Evolutionary conservation across 2,113 vertebrate species (phyloP).

Genomic region (Collichthys lucidus): DNA sequence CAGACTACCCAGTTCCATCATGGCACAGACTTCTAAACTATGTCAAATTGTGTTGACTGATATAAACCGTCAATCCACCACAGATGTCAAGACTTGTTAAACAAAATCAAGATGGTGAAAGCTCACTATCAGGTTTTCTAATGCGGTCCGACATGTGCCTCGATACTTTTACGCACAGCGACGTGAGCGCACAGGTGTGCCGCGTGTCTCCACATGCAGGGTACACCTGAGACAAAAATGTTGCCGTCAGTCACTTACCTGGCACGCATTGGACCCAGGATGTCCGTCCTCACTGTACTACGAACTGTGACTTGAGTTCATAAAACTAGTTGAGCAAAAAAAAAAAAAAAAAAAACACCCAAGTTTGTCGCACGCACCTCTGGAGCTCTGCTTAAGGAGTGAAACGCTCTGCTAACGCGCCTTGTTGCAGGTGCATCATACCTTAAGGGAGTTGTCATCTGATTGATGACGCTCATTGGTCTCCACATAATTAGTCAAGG

Average conservation of each 20-base stretch:
- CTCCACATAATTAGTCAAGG: not conserved
- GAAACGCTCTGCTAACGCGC: slow-evolving; percentile 3
- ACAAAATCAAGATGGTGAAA: not conserved
- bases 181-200: not conserved
- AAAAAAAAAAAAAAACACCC: too few relatives aligned
- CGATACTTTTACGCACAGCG: slow-evolving; percentile 1
- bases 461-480: slow-evolving; percentile 53
- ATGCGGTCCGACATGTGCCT: not conserved
- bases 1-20: not conserved
- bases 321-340: not conserved
- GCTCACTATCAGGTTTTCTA: not conserved
- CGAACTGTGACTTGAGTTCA: not conserved
- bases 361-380: not conserved
- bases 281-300: not conserved
- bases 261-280: slow-evolving; percentile 56
- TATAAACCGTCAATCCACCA: not conserved
- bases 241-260: slow-evolving; percentile 51
- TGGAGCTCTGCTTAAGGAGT: not conserved
- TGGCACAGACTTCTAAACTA: too few relatives aligned
- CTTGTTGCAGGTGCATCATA: slow-evolving; percentile 68
- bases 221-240: not conserved
- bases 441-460: slow-evolving; percentile 64
- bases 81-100: not conserved
- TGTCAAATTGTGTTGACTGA: not conserved
- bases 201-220: not conserved